A percentile compares a stretch with the other conserved stretches of the same genome.
These are phyloP conservation scores for Sturmia bella DNA, from an alignment of 2,888 invertebrate genomes.

Conservation along the genomic window DNA sequence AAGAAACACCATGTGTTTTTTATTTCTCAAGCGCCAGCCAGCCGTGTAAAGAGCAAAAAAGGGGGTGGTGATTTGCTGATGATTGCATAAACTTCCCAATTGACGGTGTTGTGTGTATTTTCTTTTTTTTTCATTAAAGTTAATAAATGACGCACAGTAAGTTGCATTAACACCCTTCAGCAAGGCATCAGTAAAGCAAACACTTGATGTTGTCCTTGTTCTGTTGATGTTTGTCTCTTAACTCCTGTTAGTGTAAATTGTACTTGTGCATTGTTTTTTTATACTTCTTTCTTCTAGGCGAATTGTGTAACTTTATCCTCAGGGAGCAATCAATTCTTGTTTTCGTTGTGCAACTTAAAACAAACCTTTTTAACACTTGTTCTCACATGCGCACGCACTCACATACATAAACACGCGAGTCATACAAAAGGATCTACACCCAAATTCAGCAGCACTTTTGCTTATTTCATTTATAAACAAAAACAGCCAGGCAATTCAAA, in stretches of 20 bases:
- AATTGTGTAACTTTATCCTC: constrained; percentile 72
- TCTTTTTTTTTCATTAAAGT: not conserved
- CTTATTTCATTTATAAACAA: constrained; percentile 21
- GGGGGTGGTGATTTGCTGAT: constrained; percentile 56
- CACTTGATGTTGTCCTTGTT: constrained; percentile 47
- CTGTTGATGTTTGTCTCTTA: constrained; percentile 27
- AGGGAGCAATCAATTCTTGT: constrained; percentile 80
- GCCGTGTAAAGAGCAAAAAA: constrained; percentile 4
- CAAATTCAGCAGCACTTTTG: constrained; percentile 19
- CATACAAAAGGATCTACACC: not conserved
- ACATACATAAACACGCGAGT: not conserved
- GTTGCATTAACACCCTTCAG: constrained; percentile 61
- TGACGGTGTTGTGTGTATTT: constrained; percentile 14
- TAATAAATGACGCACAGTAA: constrained; percentile 55
- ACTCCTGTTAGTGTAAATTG: constrained; percentile 35
- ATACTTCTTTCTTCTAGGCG: constrained; percentile 42
- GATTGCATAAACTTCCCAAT: constrained; percentile 52
- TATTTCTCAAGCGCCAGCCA: constrained; percentile 1
- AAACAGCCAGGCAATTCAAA: constrained; percentile 35
- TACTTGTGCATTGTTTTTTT: constrained; percentile 42
- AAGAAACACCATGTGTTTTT: constrained; percentile 61
- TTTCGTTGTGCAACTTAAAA: constrained; percentile 65
- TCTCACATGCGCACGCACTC: constrained; percentile 4
- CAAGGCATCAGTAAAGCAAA: constrained; percentile 23
- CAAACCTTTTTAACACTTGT: constrained; percentile 68